Conservation (phyloP, 1,140 invertebrate genomes). For the Platorchestia sp. region DNA sequence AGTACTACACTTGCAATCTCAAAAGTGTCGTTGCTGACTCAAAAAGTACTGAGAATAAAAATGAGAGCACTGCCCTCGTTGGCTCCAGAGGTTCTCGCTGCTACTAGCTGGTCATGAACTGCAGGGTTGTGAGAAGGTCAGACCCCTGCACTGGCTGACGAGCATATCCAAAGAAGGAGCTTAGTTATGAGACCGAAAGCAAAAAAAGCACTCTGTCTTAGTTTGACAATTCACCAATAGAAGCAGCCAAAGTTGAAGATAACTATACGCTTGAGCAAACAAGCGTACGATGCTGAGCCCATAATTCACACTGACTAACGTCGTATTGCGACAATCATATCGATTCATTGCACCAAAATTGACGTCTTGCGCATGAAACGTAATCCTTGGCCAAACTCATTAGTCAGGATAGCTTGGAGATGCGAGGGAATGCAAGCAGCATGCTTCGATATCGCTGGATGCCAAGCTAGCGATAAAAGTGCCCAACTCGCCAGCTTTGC, state of each 20-base stretch:
- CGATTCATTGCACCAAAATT: slow-evolving; percentile 52
- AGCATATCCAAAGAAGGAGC: not conserved
- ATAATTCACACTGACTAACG: slow-evolving; percentile 42
- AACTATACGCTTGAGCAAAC: slow-evolving; percentile 3
- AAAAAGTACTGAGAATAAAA: not conserved
- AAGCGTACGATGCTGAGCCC: not conserved
- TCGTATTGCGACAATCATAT: slow-evolving; percentile 40
- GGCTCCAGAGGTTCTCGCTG: not conserved
- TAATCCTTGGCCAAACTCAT: slow-evolving; percentile 34
- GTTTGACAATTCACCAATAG: slow-evolving; percentile 25
- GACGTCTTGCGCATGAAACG: slow-evolving; percentile 30
- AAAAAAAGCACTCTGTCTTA: slow-evolving; percentile 27
- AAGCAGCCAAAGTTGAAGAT: slow-evolving; percentile 7
- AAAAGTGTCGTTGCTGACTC: not conserved
- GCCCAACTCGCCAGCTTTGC: slow-evolving; percentile 12
- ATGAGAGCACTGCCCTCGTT: not conserved
- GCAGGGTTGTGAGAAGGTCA: not conserved
- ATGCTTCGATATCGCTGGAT: slow-evolving; percentile 48
- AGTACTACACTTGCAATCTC: not conserved
- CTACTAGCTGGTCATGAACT: not conserved
- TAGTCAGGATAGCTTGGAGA: slow-evolving; percentile 34
- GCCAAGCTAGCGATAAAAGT: not conserved
- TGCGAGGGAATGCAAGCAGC: slow-evolving; percentile 35
- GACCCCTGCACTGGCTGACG: not conserved
- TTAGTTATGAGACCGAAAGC: not conserved